A percentile compares a stretch with the other conserved stretches of the same genome.
Evolutionary conservation across 2,888 invertebrate genomes (phyloP).

Genomic region (Patella ulyssiponensis): DNA sequence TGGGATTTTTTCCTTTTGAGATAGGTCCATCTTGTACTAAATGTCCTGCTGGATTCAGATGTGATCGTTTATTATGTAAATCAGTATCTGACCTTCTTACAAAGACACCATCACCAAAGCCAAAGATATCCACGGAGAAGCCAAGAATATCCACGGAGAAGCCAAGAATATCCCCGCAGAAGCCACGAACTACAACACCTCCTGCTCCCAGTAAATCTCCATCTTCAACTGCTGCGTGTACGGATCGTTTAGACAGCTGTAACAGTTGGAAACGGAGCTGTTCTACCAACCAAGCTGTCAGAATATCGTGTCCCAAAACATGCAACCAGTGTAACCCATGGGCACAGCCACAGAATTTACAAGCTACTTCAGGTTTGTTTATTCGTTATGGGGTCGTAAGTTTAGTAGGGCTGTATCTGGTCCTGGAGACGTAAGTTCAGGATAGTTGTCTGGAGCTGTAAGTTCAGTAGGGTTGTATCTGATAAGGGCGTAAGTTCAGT

Average conservation of each 20-base stretch:
- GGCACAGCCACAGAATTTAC: neutral
- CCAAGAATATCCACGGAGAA: neutral
- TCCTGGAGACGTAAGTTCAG: too few relatives aligned
- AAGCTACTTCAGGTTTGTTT: too few relatives aligned
- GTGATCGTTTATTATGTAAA: neutral
- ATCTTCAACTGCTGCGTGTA: neutral
- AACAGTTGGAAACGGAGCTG: neutral
- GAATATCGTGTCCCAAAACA: slow-evolving; percentile 13
- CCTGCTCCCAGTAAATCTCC: too few relatives aligned
- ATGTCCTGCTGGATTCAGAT: neutral
- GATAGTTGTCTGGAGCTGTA: too few relatives aligned
- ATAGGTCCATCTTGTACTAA: neutral
- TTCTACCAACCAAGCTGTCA: slow-evolving; percentile 8
- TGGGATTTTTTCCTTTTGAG: neutral
- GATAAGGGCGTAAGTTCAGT: too few relatives aligned
- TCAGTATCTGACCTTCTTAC: neutral
- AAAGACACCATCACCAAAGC: neutral
- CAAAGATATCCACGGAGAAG: slow-evolving; percentile 12
- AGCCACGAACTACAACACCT: neutral
- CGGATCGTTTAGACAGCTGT: neutral
- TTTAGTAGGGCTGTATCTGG: too few relatives aligned
- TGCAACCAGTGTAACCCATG: slow-evolving; percentile 10
- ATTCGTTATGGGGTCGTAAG: too few relatives aligned
- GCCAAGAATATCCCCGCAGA: neutral
- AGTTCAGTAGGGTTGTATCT: too few relatives aligned